Evolutionary conservation across 1,140 invertebrate genomes (phyloP), one percentile per base, ranked within the genome.

Genomic region (Mamestra configurata): DNA sequence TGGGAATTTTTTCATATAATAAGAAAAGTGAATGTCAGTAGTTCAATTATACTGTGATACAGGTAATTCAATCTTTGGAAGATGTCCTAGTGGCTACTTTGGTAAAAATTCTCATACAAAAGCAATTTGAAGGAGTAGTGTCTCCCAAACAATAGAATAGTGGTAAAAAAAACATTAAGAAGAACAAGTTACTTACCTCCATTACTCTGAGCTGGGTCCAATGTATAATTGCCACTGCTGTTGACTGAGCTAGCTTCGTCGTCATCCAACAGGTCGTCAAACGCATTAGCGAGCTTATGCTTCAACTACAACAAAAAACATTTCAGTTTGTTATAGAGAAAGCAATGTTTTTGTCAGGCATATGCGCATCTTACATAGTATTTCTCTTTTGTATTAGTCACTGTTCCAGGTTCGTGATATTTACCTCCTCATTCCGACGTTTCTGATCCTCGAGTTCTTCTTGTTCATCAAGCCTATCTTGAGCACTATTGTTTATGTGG

Each of bases 381-480:
- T 40, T 20, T 64, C 15, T n/a, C 22, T 22, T 53, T 24, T 57
- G 24, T 31, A 31, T n/a, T n/a, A 71, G 15, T n/a, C 18, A 27
- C 18, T 15, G 31, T 18, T n/a, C n/a, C n/a, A n/a, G n/a, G n/a
- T n/a, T n/a, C n/a, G n/a, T n/a, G n/a, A 66, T 27, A 27, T 40
- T 77, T 85, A 96, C 96, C 93, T 96, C 96, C 76, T 94, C 94
- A 59, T 96, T 91, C 15, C 95, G 91, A 51, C 96, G 90, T 84
- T 95, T 96, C 85, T 96, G 95, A 87, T 96, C 96, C 88, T 96
- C 95, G 1, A 96, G 72, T 57, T 94, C 95, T 83, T 96, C 96
- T 79, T 96, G 92, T 78, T 94, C 95, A 77, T 96, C 95, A 75
- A 96, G 94, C 80, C 95, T 90, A 35, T 95, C 92, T 81, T 96